A percentile compares a stretch with the other conserved stretches of the same genome.
Evolutionary conservation across 23 tunicate genomes (phyloP).

Genomic region (Oikopleura albicans): DNA sequence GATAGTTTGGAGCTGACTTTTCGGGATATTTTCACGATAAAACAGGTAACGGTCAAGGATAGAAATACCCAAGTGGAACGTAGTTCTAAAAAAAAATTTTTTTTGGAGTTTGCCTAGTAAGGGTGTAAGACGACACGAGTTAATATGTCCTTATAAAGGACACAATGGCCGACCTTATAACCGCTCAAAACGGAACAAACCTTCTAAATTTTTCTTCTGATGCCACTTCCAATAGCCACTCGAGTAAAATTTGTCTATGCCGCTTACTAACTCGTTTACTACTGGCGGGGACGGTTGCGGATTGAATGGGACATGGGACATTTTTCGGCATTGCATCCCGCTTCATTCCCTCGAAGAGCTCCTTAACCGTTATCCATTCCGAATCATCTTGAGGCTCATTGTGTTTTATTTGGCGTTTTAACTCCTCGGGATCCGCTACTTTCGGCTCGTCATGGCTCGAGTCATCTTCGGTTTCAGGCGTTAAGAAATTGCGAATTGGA

Average conservation of each 20-base stretch:
- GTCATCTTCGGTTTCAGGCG: too few species aligned
- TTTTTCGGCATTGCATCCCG: not conserved
- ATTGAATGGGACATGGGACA: not conserved
- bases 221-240: not conserved
- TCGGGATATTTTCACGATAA: not conserved
- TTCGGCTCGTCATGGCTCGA: too few species aligned
- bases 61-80: not conserved
- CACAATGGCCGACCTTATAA: too few species aligned
- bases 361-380: too few species aligned
- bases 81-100: not conserved
- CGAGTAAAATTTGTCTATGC: not conserved
- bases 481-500: too few species aligned
- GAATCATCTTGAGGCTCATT: too few species aligned
- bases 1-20: slow-evolving; percentile 12
- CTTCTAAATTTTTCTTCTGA: not conserved
- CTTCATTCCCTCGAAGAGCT: not conserved
- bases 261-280: not conserved
- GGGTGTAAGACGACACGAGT: too few species aligned
- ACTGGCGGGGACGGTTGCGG: not conserved
- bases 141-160: too few species aligned
- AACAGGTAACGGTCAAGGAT: not conserved
- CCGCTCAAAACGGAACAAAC: too few species aligned
- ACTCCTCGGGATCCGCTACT: too few species aligned
- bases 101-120: slow-evolving; percentile 18
- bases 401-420: too few species aligned